Conservation (phyloP, 2,113 vertebrate genomes). For the Manacus vitellinus region DNA sequence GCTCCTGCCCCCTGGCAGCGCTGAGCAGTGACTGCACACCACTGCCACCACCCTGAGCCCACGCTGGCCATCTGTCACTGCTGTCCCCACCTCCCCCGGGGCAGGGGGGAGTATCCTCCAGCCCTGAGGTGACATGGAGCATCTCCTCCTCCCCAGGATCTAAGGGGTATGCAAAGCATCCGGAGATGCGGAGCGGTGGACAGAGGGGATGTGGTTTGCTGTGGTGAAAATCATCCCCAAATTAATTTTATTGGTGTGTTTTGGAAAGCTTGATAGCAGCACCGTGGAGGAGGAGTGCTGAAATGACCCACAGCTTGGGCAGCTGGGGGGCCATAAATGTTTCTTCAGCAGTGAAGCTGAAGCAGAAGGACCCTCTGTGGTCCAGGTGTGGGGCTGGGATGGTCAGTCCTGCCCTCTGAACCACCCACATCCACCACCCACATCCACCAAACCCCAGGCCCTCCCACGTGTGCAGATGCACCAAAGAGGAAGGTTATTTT, state of each 20-base stretch:
- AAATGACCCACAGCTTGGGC: not conserved
- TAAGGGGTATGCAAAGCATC: not conserved
- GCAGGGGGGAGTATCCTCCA: not conserved
- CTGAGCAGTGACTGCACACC: too few relatives aligned
- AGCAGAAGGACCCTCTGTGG: not conserved
- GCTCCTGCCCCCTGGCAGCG: not conserved
- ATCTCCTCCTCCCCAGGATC: too few relatives aligned
- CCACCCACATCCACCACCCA: slow-evolving; percentile 34
- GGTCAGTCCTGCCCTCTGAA: slow-evolving; percentile 1
- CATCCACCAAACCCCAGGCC: not conserved
- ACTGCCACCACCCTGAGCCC: not conserved
- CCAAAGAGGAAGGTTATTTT: not conserved
- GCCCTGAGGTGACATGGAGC: not conserved
- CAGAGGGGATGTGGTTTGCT: not conserved
- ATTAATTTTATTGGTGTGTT: not conserved
- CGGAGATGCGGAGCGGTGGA: not conserved
- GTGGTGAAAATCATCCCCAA: not conserved
- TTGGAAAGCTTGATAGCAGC: not conserved
- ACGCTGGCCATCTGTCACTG: fast-evolving
- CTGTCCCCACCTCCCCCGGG: fast-evolving
- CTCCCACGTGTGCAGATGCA: slow-evolving; percentile 30
- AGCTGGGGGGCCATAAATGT: too few relatives aligned
- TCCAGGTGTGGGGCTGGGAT: not conserved
- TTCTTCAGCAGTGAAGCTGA: not conserved
- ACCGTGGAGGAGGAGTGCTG: not conserved